phyloP scores from a whole-genome alignment of 2,113 vertebrate species.

The Malaclemys terrapin region DNA sequence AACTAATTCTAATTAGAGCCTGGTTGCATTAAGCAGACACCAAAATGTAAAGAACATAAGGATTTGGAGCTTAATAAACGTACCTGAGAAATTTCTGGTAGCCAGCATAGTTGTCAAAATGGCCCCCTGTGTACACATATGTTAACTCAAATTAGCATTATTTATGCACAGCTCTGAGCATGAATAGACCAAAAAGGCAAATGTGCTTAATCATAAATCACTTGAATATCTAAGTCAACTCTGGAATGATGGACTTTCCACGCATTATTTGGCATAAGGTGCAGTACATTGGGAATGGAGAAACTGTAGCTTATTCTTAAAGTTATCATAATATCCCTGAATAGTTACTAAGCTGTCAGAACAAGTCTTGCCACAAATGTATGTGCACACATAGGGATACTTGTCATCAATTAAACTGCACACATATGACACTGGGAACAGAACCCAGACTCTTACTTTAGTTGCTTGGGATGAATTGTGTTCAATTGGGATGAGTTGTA shows the following conservation, averaged over 20 bases:
- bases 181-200: background rate
- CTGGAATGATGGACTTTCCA: background rate
- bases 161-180: background rate
- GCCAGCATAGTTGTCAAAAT: conserved; percentile 99
- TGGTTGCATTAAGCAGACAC: background rate
- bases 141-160: conserved; percentile 50
- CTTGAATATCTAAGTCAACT: background rate
- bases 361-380: background rate
- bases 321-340: background rate
- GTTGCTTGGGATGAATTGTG: background rate
- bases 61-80: conserved; percentile 52
- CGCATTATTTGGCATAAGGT: background rate
- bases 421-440: background rate
- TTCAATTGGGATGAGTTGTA: background rate
- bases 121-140: conserved; percentile 86
- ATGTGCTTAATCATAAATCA: fast-evolving
- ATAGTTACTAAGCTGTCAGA: background rate
- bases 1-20: background rate
- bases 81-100: conserved; percentile 99
- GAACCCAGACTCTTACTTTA: background rate
- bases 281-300: background rate
- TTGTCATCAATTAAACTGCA: background rate
- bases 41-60: background rate
- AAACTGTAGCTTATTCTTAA: background rate
- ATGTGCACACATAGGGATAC: background rate